Percentiles rank a stretch among this genome's conserved stretches.
Conservation (phyloP, 2,113 vertebrate species). For the Trematomus loennbergii region DNA sequence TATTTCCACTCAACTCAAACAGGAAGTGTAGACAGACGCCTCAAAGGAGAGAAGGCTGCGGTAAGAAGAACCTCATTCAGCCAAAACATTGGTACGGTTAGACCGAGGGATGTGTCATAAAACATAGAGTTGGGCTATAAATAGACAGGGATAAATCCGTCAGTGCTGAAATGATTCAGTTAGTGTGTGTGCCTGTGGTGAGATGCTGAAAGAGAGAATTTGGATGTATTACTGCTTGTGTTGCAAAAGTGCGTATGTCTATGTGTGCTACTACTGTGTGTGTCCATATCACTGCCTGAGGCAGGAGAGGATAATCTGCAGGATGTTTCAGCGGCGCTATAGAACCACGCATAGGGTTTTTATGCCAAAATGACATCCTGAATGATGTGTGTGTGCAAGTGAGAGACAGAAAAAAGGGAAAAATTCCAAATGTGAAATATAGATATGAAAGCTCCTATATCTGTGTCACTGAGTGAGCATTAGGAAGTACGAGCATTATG, state of each 20-base stretch:
- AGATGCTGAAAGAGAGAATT: slow-evolving; percentile 36
- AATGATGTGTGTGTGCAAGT: slow-evolving; percentile 14
- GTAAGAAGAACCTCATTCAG: slow-evolving; percentile 47
- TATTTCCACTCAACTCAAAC: slow-evolving; percentile 15
- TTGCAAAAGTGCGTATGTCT: slow-evolving; percentile 12
- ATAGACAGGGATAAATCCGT: slow-evolving; percentile 74
- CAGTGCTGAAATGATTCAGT: slow-evolving; percentile 68
- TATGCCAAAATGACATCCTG: slow-evolving; percentile 55
- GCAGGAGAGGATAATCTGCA: slow-evolving; percentile 74
- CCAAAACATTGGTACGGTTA: slow-evolving; percentile 54
- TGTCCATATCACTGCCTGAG: slow-evolving; percentile 58
- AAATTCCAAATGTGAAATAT: slow-evolving; percentile 6
- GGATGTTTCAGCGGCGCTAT: slow-evolving; percentile 64
- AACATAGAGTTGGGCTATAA: slow-evolving; percentile 69
- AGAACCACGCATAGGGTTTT: slow-evolving; percentile 58
- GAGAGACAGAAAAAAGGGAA: slow-evolving; percentile 8
- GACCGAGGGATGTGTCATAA: slow-evolving; percentile 64
- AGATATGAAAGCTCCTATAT: slow-evolving; percentile 28
- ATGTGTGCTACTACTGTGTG: background rate
- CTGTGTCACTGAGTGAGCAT: slow-evolving; percentile 31
- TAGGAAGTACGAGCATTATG: slow-evolving; percentile 21
- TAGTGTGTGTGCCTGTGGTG: slow-evolving; percentile 49
- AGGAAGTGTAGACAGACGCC: slow-evolving; percentile 38
- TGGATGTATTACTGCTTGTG: slow-evolving; percentile 29
- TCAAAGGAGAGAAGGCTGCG: slow-evolving; percentile 38